phyloP scores from a whole-genome alignment of 2,113 vertebrate species.

The Neolamprologus toae region DNA sequence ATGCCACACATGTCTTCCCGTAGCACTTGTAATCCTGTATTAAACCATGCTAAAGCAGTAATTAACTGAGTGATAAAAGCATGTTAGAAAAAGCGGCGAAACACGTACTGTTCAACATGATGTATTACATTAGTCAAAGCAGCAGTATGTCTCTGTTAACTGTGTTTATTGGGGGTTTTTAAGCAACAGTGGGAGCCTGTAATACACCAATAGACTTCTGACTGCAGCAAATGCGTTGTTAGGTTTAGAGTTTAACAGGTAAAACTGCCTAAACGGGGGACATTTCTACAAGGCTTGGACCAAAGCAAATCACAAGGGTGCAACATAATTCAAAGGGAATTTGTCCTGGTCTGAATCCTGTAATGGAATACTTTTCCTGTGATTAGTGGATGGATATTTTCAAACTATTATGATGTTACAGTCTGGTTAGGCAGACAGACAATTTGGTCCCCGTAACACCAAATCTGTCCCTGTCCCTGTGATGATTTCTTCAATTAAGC shows the following conservation, averaged over 20 bases:
- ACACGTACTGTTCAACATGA: slow-evolving; percentile 27
- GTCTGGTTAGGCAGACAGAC: slow-evolving; percentile 43
- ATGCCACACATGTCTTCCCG: slow-evolving; percentile 9
- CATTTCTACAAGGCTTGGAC: not conserved
- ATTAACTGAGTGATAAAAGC: slow-evolving; percentile 45
- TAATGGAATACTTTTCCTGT: slow-evolving; percentile 27
- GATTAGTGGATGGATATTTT: slow-evolving; percentile 32
- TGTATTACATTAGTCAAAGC: slow-evolving; percentile 43
- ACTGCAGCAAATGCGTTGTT: not conserved
- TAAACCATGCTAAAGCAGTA: slow-evolving; percentile 40
- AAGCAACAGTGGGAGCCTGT: slow-evolving; percentile 14
- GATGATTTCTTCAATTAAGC: slow-evolving; percentile 69
- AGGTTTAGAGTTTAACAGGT: slow-evolving; percentile 2
- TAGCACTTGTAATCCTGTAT: slow-evolving; percentile 18
- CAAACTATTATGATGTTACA: slow-evolving; percentile 44
- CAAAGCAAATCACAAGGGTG: not conserved
- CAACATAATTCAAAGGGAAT: slow-evolving; percentile 9
- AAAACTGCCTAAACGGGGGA: not conserved
- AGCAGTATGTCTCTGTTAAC: slow-evolving; percentile 37
- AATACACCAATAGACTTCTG: slow-evolving; percentile 7
- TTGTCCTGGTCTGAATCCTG: not conserved
- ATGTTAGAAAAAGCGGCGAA: slow-evolving; percentile 2
- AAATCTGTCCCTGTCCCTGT: slow-evolving; percentile 55
- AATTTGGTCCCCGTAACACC: slow-evolving; percentile 48
- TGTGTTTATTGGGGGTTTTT: slow-evolving; percentile 35